Percentiles rank a stretch among this genome's conserved stretches.
Conservation (phyloP, 2,888 invertebrate genomes). For the Latrodectus hesperus region DNA sequence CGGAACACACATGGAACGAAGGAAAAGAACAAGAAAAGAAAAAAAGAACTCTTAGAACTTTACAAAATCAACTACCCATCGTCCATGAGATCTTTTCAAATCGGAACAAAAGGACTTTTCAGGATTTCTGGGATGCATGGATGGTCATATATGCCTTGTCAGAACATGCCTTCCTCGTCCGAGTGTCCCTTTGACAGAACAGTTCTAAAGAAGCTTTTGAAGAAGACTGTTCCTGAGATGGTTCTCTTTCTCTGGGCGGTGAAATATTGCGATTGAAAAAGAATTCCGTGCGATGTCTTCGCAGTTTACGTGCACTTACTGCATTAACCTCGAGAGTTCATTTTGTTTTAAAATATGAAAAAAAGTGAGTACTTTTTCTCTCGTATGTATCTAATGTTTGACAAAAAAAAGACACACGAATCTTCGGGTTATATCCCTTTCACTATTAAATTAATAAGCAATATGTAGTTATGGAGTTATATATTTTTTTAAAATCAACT, state of each 20-base stretch:
- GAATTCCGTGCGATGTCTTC: no score
- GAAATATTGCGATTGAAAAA: background rate
- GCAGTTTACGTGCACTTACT: no score
- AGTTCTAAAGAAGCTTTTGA: conserved; percentile 7
- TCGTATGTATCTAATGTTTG: no score
- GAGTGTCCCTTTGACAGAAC: conserved; percentile 4
- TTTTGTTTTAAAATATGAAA: no score
- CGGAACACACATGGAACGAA: background rate
- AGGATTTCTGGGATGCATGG: conserved; percentile 26
- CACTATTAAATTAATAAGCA: no score
- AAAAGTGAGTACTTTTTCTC: no score
- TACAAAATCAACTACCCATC: conserved; percentile 1
- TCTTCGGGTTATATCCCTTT: no score
- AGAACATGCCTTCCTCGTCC: background rate
- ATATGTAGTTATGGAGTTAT: no score
- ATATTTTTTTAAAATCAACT: no score
- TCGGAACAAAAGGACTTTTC: conserved; percentile 12
- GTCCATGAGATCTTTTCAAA: conserved; percentile 14
- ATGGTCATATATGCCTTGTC: conserved; percentile 42
- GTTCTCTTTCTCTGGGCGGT: background rate
- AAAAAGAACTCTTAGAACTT: background rate
- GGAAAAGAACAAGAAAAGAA: background rate
- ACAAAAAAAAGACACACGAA: no score
- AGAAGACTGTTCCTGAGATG: background rate
- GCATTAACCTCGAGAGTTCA: no score